These are phyloP conservation scores for Hypocryptadius cinnamomeus DNA, from an alignment of 2,113 vertebrate genomes.

Conservation along the genomic window DNA sequence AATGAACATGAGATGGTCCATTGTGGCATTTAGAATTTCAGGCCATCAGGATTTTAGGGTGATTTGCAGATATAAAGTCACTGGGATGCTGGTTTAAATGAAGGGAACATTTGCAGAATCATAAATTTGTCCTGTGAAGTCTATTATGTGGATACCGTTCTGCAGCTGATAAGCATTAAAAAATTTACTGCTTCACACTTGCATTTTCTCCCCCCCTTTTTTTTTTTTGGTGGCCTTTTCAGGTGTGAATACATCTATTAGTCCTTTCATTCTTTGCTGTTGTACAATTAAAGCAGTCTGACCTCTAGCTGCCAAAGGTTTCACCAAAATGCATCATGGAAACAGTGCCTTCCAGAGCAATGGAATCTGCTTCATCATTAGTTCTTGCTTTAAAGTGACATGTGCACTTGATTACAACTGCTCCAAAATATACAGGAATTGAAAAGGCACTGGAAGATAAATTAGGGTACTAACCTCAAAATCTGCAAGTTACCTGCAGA, in stretches of 20 bases:
- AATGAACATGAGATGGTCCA: slow-evolving; percentile 49
- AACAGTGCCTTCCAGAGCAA: neutral
- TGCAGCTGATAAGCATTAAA: slow-evolving; percentile 39
- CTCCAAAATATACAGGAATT: neutral
- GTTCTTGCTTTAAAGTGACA: neutral
- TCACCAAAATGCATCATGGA: neutral
- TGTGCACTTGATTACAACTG: neutral
- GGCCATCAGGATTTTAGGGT: slow-evolving; percentile 49
- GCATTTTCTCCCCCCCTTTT: neutral
- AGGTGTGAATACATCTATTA: neutral
- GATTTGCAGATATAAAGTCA: slow-evolving; percentile 63
- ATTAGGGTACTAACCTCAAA: neutral
- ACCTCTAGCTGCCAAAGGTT: slow-evolving; percentile 33
- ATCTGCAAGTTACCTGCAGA: neutral
- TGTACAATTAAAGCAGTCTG: slow-evolving; percentile 31
- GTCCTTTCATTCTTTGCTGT: neutral
- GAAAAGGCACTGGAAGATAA: slow-evolving; percentile 8
- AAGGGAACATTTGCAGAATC: slow-evolving; percentile 49
- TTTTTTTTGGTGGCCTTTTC: slow-evolving; percentile 1
- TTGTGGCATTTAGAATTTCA: slow-evolving; percentile 54
- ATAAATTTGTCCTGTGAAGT: slow-evolving; percentile 59
- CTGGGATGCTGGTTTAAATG: slow-evolving; percentile 51
- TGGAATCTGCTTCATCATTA: slow-evolving; percentile 5
- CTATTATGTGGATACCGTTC: slow-evolving; percentile 25
- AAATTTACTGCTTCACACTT: slow-evolving; percentile 35